Percentiles rank a stretch among this genome's conserved stretches.
These are phyloP conservation scores for Boulengeromyrus knoepffleri DNA, from an alignment of 2,113 vertebrate genomes.

Conservation along the genomic window DNA sequence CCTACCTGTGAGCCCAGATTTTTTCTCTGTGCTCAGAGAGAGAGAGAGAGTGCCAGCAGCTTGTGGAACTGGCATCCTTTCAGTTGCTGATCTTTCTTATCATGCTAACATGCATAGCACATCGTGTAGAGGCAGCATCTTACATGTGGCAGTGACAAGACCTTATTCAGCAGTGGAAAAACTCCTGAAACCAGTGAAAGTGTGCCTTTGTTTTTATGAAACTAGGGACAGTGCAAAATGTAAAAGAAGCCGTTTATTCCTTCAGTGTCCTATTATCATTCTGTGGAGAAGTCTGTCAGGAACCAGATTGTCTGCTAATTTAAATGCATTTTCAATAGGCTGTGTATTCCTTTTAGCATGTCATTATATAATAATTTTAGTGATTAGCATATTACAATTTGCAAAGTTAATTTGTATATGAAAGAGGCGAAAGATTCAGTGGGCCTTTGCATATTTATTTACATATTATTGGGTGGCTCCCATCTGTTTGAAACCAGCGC, in stretches of 20 bases:
- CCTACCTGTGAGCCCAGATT: not conserved
- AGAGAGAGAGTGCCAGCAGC: not conserved
- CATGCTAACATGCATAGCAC: not conserved
- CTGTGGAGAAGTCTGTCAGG: not conserved
- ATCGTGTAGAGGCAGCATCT: not conserved
- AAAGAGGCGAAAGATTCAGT: not conserved
- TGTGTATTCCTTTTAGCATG: not conserved
- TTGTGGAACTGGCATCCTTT: not conserved
- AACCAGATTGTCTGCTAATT: not conserved
- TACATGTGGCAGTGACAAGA: not conserved
- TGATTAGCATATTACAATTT: not conserved
- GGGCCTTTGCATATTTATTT: not conserved
- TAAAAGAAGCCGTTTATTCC: not conserved
- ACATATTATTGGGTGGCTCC: not conserved
- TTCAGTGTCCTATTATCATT: not conserved
- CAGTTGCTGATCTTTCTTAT: not conserved
- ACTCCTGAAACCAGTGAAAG: not conserved
- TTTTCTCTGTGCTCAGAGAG: not conserved
- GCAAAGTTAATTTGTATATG: not conserved
- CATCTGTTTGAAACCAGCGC: not conserved
- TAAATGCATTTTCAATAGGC: not conserved
- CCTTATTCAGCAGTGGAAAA: not conserved
- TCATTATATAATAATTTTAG: not conserved
- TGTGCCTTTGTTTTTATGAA: not conserved
- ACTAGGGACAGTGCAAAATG: not conserved